Evolutionary conservation across 2,888 invertebrate species (phyloP), one percentile per base, ranked within the genome.

Genomic region (Drosophila mimetica): DNA sequence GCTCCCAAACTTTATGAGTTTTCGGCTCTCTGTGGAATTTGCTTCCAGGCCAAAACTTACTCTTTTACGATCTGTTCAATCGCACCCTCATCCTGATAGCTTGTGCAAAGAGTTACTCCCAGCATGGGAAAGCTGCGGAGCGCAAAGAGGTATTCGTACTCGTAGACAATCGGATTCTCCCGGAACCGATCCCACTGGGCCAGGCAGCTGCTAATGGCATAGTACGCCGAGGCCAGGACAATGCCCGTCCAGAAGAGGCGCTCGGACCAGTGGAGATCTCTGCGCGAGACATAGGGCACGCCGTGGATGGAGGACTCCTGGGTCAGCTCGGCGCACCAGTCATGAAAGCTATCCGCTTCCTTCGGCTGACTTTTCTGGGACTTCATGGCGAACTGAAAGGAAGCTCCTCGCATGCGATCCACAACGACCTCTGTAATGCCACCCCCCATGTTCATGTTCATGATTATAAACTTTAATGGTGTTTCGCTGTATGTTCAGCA

Each of bases 111-210:
- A 0, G 93, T 93, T 1, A 93, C 79, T 0, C 92, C 90, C 1
- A 93, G 92, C 72, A 93, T 92, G 0, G 92, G 90, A 8, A 93
- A 92, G 41, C 92, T 91, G 85, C 92, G 92, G 16, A 92, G 90
- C 44, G 92, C 92, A 64, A 92, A 89, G 54, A 93, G 91, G 57
- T 92, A 87, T 84, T 93, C 93, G 89, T 93, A 91, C 7, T 93
- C 92, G 71, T 93, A 92, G 3, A 93, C 92, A 14, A 92, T 92
- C 0, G 93, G 93, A 86, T 92, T 93, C 51, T 92, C 90, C 28
- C 90, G 90, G 79, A 92, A 93, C 20, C 93, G 90, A n/a, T 77
- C 81, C 89, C 92, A 91, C 50, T 91, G 91, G 14, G 79, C 74
- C 18, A 75, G 72, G 50, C 90, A 90, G 41, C 88, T 86, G 14